A percentile compares a stretch with the other conserved stretches of the same genome.
Conservation (phyloP, 2,888 invertebrate genomes). For the Apamea anceps region DNA sequence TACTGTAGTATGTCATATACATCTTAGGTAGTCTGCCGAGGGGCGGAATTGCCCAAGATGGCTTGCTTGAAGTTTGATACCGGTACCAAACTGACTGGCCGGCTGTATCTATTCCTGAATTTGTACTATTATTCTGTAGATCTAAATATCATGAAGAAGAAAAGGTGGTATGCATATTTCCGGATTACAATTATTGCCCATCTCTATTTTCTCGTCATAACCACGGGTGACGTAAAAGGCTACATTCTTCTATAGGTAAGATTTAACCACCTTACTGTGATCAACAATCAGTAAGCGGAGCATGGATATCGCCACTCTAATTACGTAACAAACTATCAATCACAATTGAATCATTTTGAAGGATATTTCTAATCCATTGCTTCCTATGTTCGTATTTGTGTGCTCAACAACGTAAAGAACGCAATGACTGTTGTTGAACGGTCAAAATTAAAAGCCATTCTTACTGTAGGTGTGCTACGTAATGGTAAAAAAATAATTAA, state of each 20-base stretch:
- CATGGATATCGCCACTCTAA: no score
- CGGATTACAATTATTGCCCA: not conserved
- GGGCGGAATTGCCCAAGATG: no score
- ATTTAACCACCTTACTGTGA: not conserved
- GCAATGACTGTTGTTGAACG: not conserved
- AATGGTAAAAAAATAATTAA: not conserved
- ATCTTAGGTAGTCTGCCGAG: not conserved
- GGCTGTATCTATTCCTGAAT: not conserved
- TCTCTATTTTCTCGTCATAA: not conserved
- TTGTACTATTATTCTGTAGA: no score
- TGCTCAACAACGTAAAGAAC: not conserved
- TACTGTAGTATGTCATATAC: not conserved
- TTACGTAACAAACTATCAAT: no score
- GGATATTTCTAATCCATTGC: not conserved
- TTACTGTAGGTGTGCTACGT: not conserved
- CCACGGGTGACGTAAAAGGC: not conserved
- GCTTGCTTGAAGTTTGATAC: not conserved
- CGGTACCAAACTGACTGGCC: not conserved
- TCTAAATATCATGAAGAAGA: not conserved
- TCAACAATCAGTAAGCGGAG: not conserved
- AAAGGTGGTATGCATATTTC: not conserved
- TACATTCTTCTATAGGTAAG: not conserved
- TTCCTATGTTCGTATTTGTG: not conserved
- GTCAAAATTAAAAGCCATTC: not conserved
- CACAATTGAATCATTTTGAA: not conserved